Evolutionary conservation across 2,113 vertebrate species (phyloP), one percentile per base, ranked within the genome.

Genomic region (Bubo blakistoni): DNA sequence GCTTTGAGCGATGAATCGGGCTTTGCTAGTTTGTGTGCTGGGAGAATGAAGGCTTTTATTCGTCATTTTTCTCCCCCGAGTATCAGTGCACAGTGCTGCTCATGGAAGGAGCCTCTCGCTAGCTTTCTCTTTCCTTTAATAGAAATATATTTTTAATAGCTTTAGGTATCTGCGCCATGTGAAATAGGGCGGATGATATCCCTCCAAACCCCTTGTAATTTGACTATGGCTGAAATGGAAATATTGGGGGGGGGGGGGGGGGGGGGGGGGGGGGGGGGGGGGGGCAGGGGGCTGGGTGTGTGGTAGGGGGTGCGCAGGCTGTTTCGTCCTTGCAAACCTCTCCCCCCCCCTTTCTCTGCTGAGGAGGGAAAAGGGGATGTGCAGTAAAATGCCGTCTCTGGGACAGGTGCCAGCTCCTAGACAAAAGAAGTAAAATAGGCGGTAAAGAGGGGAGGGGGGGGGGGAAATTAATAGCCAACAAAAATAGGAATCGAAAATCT

Each of bases 381-480:
- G 97, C 98, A 93, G 93, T 84, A 95, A 97, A 98, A 96, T 98
- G 97, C 96, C 97, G 95, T 97, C 88, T 94, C 98, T 98, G 98
- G 98, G 98, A 98, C 98, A 98, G 98, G 98, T 98, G 98, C 98
- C 98, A 98, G 97, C 97, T 97, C 96, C 95, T 96, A 97, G 96
- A 98, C 98, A 98, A 99, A 99, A 99, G 98, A 98, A 97, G 96
- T 96, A 97, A 97, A 97, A 97, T 98, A 98, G 98, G 96, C 98
- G 98, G 98, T 98, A 96, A 95, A 84, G 67, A n/a, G 34, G 97
- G 97, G 67, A 13, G 42, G 38, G 51, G 8, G 18, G 66, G 20
- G 58, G 25, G 38, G 26, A 18, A 93, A 94, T 97, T 96, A 92
- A 91, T 94, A 94, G 93, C 90, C 93, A 93, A 92, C 79, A 91